phyloP scores from a whole-genome alignment of 2,113 vertebrate species.

The Marmota flaviventris region DNA sequence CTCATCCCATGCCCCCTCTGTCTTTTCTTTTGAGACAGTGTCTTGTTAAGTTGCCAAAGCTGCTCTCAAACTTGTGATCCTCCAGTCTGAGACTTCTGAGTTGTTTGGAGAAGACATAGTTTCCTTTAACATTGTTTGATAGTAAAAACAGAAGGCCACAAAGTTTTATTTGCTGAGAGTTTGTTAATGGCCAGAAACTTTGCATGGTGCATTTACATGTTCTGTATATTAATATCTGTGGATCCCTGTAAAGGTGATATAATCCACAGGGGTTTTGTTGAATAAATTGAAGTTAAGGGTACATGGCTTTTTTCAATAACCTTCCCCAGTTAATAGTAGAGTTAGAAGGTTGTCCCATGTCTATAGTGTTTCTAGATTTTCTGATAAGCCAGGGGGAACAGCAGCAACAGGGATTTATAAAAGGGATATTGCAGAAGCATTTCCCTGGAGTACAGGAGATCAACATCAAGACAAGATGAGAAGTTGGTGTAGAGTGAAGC shows the following conservation, averaged over 20 bases:
- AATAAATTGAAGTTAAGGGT: not conserved
- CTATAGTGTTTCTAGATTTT: not conserved
- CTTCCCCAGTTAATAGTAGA: not conserved
- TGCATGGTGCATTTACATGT: not conserved
- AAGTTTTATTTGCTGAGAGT: not conserved
- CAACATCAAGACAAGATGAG: not conserved
- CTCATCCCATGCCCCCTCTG: too few relatives aligned
- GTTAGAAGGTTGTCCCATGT: not conserved
- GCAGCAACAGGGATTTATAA: not conserved
- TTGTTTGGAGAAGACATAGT: too few relatives aligned
- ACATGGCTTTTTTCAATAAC: not conserved
- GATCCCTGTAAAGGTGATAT: not conserved
- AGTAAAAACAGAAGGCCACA: not conserved
- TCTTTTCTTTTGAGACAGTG: too few relatives aligned
- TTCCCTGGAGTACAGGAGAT: not conserved
- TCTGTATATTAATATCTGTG: not conserved
- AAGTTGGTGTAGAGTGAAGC: not conserved
- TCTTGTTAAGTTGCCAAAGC: too few relatives aligned
- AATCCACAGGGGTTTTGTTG: not conserved
- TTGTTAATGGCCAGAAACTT: not conserved
- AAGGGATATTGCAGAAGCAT: not conserved
- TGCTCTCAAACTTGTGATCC: too few relatives aligned
- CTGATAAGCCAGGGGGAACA: accelerated
- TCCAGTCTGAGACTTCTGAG: too few relatives aligned
- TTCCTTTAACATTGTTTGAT: not conserved